Conservation (phyloP, 1,140 invertebrate genomes). For the Caerostris darwini region DNA sequence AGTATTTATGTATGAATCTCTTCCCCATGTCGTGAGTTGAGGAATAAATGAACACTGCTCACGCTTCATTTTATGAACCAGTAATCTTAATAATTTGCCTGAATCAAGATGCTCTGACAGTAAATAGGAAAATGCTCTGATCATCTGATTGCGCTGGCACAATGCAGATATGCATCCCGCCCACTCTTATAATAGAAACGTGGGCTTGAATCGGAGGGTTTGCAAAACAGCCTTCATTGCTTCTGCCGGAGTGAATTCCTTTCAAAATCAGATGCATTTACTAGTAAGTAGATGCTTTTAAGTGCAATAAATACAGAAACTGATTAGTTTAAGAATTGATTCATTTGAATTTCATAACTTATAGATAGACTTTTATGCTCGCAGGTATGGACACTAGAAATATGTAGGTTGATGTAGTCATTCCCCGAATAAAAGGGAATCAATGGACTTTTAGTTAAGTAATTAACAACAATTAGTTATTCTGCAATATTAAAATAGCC, state of each 20-base stretch:
- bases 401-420: no score
- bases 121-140: slow-evolving; percentile 42
- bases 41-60: slow-evolving; percentile 49
- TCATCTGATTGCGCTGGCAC: slow-evolving; percentile 3
- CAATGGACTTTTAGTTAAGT: no score
- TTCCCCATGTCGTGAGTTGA: neutral
- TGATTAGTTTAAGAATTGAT: no score
- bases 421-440: no score
- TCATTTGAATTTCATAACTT: no score
- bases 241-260: neutral
- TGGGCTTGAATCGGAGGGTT: neutral
- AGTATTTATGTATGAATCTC: neutral
- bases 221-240: neutral
- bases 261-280: no score
- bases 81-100: slow-evolving; percentile 56
- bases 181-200: slow-evolving; percentile 27
- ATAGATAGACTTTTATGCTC: no score
- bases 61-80: slow-evolving; percentile 48
- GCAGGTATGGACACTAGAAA: no score
- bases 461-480: no score
- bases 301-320: no score
- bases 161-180: slow-evolving; percentile 15
- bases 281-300: no score
- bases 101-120: slow-evolving; percentile 25
- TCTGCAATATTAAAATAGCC: no score